phyloP scores from a whole-genome alignment of 2,113 vertebrate species.

The human region DNA sequence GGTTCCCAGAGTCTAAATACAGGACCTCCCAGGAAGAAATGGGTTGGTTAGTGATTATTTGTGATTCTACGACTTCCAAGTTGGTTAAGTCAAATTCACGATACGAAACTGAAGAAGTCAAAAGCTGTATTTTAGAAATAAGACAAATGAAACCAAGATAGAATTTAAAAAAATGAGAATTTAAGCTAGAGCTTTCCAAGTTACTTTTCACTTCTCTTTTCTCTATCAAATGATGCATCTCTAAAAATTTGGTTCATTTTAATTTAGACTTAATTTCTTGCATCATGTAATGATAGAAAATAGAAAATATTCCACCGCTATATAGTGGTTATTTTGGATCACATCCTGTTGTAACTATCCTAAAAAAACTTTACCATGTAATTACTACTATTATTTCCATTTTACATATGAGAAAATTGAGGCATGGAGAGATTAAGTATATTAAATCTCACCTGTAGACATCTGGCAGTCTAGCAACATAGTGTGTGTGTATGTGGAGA shows the following conservation, averaged over 20 bases:
- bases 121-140: neutral
- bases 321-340: neutral
- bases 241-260: neutral
- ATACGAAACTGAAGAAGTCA: neutral
- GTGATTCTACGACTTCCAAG: neutral
- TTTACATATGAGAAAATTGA: neutral
- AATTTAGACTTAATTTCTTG: neutral
- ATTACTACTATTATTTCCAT: neutral
- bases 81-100: neutral
- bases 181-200: rapidly evolving
- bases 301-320: neutral
- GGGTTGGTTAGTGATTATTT: neutral
- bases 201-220: neutral
- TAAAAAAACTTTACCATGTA: neutral
- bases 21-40: neutral
- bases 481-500: neutral
- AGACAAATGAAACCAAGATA: neutral
- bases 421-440: neutral
- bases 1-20: neutral
- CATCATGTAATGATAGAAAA: neutral
- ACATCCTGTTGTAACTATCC: neutral
- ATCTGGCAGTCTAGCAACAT: rapidly evolving
- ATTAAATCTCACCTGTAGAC: neutral
- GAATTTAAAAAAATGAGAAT: neutral
- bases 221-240: neutral